Evolutionary conservation across 2,888 invertebrate species (phyloP), one percentile per base, ranked within the genome.

Genomic region (Chalcis sispes): DNA sequence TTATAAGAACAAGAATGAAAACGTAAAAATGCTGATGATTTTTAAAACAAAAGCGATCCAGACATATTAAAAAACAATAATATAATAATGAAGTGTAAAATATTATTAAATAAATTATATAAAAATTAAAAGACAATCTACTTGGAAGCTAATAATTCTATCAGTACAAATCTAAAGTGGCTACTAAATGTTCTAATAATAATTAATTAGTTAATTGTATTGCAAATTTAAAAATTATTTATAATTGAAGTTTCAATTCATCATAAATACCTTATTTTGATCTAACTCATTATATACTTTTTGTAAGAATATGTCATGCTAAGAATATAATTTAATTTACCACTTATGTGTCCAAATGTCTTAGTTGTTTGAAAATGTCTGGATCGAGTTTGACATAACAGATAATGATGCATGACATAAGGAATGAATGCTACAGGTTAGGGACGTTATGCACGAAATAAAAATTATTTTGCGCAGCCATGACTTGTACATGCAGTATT

Each of bases 61-160:
- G 70, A 77, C 80, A 79, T 80, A 79, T 66, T 72, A 48, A 27
- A 56, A 42, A 52, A 64, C 66, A 54, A 64, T 56, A 75, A 72
- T 20, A n/a, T 46, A 23, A 56, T 72, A 40, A 7, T 23, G 7
- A 23, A 32, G 23, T 10, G 2, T 36, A 32, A 29, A 59, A 61
- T 15, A 69, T 61, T 29, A 46, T 23, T 40, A n/a, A n/a, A 7
- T 40, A 61, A 52, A 36, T 18, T 42, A 42, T 58, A 29, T 42
- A 72, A 27, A 29, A 54, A 27, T 13, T 15, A 20, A 52, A 42
- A 3, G 15, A 25, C 15, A 66, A 46, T 46, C 58, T 58, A 69
- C 15, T 25, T 59, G 20, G 13, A 2, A 32, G 42, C 25, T 54
- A 64, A 32, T 18, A 46, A 27, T 62, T 59, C 54, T 72, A 72